phyloP scores from a whole-genome alignment of 2,797 vertebrate species.

The Pseudotriccus pelzelni region DNA sequence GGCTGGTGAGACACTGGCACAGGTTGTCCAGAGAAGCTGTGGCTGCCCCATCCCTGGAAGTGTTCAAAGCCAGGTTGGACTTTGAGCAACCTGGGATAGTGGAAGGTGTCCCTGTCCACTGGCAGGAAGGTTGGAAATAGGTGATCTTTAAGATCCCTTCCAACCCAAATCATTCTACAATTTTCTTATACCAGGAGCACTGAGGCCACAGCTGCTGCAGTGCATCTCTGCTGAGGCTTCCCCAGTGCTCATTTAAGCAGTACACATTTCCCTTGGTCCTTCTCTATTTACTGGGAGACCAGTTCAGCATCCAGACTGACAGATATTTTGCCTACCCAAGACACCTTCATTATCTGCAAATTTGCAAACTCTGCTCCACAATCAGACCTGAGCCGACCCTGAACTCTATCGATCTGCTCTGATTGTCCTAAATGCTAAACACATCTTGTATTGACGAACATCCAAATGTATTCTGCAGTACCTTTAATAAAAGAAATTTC shows the following conservation, averaged over 20 bases:
- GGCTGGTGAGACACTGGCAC: no score
- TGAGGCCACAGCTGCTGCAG: neutral
- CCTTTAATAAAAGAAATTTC: neutral
- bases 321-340: neutral
- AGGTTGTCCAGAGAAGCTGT: neutral
- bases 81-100: neutral
- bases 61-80: neutral
- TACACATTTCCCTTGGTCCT: neutral
- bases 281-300: neutral
- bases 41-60: neutral
- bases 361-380: neutral
- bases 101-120: neutral
- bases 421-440: neutral
- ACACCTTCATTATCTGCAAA: neutral
- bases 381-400: neutral
- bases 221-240: neutral
- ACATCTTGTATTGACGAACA: neutral
- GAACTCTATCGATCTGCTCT: neutral
- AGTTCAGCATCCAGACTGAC: neutral
- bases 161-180: neutral
- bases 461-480: neutral
- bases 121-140: neutral
- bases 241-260: accelerated
- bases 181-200: neutral
- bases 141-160: neutral